Conservation (phyloP, 1,140 invertebrate species). For the Atta colombica region DNA sequence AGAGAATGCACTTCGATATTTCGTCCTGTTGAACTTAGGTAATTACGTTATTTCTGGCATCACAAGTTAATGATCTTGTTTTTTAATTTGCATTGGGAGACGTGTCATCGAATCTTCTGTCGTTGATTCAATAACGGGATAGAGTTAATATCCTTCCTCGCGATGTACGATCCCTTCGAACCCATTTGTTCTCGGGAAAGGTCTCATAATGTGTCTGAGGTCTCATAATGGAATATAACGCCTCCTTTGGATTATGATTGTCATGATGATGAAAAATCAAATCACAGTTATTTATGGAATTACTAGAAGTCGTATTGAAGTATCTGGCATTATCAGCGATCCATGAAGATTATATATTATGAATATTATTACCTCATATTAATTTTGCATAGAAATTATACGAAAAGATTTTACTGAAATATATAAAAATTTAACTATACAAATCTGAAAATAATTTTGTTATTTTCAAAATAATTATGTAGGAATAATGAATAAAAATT, state of each 20-base stretch:
- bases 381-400: background rate
- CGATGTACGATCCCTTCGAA: background rate
- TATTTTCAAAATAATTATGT: no score
- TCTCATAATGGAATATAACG: conserved; percentile 18
- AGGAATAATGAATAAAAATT: no score
- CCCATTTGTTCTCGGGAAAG: conserved; percentile 45
- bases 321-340: background rate
- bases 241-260: conserved; percentile 18
- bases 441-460: no score
- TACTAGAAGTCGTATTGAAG: background rate
- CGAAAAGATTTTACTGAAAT: no score
- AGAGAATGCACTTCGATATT: conserved; percentile 17
- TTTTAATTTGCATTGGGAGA: conserved; percentile 10
- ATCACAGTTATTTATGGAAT: background rate
- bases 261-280: background rate
- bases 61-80: conserved; percentile 41
- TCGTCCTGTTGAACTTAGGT: background rate
- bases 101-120: conserved; percentile 38
- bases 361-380: background rate
- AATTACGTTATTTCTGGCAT: conserved; percentile 21
- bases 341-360: background rate
- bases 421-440: no score
- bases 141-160: background rate
- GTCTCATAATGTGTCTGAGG: no score
- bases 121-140: conserved; percentile 51